A percentile compares a stretch with the other conserved stretches of the same genome.
phyloP scores from a whole-genome alignment of 2,888 invertebrate genomes.

The Junonia oenone region DNA sequence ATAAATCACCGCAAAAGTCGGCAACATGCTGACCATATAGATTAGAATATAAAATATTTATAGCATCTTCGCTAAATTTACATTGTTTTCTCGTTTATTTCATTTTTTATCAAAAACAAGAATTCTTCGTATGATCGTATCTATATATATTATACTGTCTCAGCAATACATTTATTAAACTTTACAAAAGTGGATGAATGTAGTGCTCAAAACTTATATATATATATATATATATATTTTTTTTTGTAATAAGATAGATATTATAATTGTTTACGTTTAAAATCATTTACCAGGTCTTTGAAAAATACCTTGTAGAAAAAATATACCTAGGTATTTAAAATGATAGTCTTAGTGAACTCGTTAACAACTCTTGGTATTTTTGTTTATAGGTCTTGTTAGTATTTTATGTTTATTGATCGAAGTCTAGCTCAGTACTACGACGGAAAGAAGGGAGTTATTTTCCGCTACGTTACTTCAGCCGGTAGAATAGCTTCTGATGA shows the following conservation, averaged over 20 bases:
- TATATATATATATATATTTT: no score
- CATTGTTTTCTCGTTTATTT: background rate
- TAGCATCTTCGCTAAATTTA: background rate
- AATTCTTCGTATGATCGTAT: no score
- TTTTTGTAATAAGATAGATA: no score
- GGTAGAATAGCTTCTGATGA: constrained; percentile 15
- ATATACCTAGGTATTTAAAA: no score
- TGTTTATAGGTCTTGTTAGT: background rate
- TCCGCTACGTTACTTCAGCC: constrained; percentile 27
- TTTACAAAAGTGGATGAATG: no score
- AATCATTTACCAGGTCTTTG: no score
- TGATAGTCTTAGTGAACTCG: no score
- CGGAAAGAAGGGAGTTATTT: constrained; percentile 29
- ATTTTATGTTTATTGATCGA: constrained; percentile 11
- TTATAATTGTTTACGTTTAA: no score
- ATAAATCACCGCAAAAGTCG: background rate
- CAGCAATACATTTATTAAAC: no score
- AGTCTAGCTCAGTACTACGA: constrained; percentile 7
- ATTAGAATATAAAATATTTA: background rate
- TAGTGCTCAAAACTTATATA: no score
- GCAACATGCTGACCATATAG: background rate
- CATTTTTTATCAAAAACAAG: background rate
- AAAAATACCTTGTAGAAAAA: no score
- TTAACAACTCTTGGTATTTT: background rate
- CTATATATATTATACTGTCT: no score